phyloP scores from a whole-genome alignment of 1,140 invertebrate species.

The Antheraea mylitta region DNA sequence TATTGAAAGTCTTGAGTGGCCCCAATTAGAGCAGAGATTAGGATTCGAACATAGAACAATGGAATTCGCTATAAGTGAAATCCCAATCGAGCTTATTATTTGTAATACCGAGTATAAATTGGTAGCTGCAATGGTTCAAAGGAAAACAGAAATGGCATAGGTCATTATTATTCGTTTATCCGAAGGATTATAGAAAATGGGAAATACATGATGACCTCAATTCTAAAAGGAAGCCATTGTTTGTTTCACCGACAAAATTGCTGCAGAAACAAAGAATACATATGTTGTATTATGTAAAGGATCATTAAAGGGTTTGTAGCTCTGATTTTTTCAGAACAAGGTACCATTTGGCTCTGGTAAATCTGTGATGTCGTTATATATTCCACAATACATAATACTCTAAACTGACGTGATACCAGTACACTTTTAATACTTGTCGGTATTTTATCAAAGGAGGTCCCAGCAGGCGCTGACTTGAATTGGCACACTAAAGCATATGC shows the following conservation, averaged over 20 bases:
- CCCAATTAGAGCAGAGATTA: slow-evolving; percentile 1
- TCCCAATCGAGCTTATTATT: neutral
- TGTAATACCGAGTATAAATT: slow-evolving; percentile 6
- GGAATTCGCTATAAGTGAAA: slow-evolving; percentile 9
- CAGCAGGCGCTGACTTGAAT: too few species aligned
- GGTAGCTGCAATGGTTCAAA: slow-evolving; percentile 7
- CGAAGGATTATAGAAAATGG: slow-evolving; percentile 7
- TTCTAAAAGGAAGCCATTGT: neutral
- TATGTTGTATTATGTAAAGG: slow-evolving; percentile 7
- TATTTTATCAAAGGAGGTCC: too few species aligned
- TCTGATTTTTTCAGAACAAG: too few species aligned
- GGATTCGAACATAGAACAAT: neutral
- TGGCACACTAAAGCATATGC: too few species aligned
- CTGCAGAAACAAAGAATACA: slow-evolving; percentile 7
- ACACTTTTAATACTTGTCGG: too few species aligned
- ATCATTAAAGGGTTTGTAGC: too few species aligned
- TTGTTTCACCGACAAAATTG: neutral
- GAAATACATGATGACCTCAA: slow-evolving; percentile 5
- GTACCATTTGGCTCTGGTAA: too few species aligned
- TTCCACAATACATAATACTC: too few species aligned
- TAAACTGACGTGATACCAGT: too few species aligned
- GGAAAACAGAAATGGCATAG: slow-evolving; percentile 7
- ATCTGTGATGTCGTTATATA: too few species aligned
- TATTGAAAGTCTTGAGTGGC: slow-evolving; percentile 6
- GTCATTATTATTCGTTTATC: slow-evolving; percentile 5